Percentiles rank a stretch among this genome's conserved stretches.
These are phyloP conservation scores for Streptopelia turtur DNA, from an alignment of 2,797 vertebrate genomes.

Conservation along the genomic window DNA sequence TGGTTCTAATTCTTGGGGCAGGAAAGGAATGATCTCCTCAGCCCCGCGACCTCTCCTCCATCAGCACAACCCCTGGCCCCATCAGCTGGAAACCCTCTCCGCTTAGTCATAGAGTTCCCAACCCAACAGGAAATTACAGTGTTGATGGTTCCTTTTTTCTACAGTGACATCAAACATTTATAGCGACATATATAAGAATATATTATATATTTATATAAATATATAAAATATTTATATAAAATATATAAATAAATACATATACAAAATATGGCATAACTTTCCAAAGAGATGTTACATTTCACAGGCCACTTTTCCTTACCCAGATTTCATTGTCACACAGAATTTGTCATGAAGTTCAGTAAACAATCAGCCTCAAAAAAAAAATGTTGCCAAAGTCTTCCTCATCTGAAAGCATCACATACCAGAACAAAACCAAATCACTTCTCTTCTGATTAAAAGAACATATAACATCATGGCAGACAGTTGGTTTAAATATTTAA, in stretches of 20 bases:
- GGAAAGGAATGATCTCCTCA: background rate
- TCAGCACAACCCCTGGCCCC: background rate
- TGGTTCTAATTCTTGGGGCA: background rate
- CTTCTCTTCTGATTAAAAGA: background rate
- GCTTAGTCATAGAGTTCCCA: background rate
- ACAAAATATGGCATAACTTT: slow-evolving; percentile 62
- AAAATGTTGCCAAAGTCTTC: background rate
- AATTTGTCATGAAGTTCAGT: background rate
- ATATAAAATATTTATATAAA: slow-evolving; percentile 72
- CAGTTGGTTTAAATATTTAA: background rate
- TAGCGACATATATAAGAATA: slow-evolving; percentile 56
- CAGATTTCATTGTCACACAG: slow-evolving; percentile 2
- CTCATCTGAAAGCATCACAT: background rate
- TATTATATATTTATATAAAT: slow-evolving; percentile 73
- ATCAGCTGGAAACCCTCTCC: background rate
- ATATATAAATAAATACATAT: slow-evolving; percentile 73
- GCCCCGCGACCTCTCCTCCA: fast-evolving
- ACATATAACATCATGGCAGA: background rate
- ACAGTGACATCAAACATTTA: slow-evolving; percentile 31
- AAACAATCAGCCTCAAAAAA: background rate
- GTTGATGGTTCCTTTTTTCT: background rate
- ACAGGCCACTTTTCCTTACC: background rate
- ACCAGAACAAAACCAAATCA: background rate
- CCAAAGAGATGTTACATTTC: slow-evolving; percentile 48
- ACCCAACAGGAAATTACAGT: background rate